Evolutionary conservation across 2,113 vertebrate species (phyloP), one percentile per base, ranked within the genome.

Genomic region (Silurus meridionalis): DNA sequence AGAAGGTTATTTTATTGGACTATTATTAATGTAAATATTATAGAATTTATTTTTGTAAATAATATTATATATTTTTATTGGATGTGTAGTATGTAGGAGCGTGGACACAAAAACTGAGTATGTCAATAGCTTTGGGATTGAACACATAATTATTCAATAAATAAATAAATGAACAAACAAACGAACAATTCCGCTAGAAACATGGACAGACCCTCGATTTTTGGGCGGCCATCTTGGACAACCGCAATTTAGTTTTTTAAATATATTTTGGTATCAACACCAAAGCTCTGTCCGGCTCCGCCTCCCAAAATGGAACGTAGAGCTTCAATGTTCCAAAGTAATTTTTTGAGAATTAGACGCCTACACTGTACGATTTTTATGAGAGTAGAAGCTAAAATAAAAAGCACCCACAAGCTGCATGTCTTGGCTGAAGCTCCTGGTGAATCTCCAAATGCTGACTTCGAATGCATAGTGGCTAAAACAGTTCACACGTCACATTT

Each of bases 381-480:
- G 37, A 37, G 37, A 37, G 37, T 37, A 19, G 77, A 28, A 25
- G 53, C 75, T 57, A 52, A 37, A 37, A 37, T 14, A 57, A 21
- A 7, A 58, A 60, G 2, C 55, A 80, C 10, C 15, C 23, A 19
- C 4, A 57, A 57, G 48, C 15, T 15, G 2, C 57, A 53, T 46
- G 28, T 80, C 55, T 6, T 6, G 17, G 28, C 75, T 78, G 23
- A 55, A 57, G 17, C 13, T 15, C 55, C 25, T 55, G 48, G 15
- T 28, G 52, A 21, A 48, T 23, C 28, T 80, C 1, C 57, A 46
- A 60, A 28, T 46, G 69, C 46, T 64, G 28, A 84, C 8, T n/a
- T 63, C 50, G 5, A 78, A 78, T 85, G 72, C 74, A 37, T 79
- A 57, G 60, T 23, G 37, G 60, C 83, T 85, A 66, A 79, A 66